A percentile compares a stretch with the other conserved stretches of the same genome.
Evolutionary conservation across 1,140 invertebrate genomes (phyloP).

Genomic region (Habropoda laboriosa): DNA sequence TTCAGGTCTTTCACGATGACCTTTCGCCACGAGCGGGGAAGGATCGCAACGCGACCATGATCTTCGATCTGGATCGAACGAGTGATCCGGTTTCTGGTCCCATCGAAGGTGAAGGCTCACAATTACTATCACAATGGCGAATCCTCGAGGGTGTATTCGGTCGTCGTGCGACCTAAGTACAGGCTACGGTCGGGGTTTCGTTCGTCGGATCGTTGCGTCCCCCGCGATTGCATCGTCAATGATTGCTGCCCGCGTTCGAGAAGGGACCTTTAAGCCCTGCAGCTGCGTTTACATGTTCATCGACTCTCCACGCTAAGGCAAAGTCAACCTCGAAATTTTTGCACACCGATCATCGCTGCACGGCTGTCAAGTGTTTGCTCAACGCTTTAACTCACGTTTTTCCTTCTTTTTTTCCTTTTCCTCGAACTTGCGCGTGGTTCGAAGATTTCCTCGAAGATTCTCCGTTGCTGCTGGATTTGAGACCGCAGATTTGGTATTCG

Average conservation of each 20-base stretch:
- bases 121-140: constrained; percentile 76
- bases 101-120: constrained; percentile 68
- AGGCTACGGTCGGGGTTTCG: constrained; percentile 67
- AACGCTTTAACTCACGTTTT: not conserved
- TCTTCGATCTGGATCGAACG: constrained; percentile 74
- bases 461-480: not conserved
- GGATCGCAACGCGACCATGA: constrained; percentile 55
- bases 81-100: constrained; percentile 76
- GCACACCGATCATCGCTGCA: not conserved
- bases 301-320: constrained; percentile 14
- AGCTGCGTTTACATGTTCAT: constrained; percentile 61
- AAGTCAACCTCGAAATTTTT: constrained; percentile 51
- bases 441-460: not conserved
- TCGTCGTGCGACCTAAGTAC: constrained; percentile 72
- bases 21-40: constrained; percentile 50
- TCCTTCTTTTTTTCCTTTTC: not conserved
- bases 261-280: constrained; percentile 49
- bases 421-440: not conserved
- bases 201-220: constrained; percentile 72
- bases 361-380: constrained; percentile 23
- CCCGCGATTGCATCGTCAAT: constrained; percentile 60
- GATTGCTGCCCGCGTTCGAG: constrained; percentile 61
- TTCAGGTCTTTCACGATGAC: constrained; percentile 57
- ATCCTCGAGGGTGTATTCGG: constrained; percentile 67
- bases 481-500: not conserved